Evolutionary conservation across 2,113 vertebrate genomes (phyloP), one percentile per base, ranked within the genome.

Genomic region (Ceyx cyanopectus): DNA sequence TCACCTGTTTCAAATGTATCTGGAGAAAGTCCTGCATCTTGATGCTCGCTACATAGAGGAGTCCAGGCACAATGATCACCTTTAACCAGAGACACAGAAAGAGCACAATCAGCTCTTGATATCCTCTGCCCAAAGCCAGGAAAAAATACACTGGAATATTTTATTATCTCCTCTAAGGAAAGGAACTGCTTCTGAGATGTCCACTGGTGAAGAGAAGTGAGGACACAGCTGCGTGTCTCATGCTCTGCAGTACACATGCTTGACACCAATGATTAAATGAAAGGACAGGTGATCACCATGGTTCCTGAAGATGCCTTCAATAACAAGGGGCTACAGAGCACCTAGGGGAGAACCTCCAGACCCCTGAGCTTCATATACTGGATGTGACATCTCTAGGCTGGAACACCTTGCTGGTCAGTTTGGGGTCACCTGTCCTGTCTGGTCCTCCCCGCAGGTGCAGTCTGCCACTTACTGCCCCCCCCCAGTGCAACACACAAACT

Each of bases 1-100:
- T 97, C 89, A 97, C 96, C 94, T 23, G 92, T 93, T 72, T 91
- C 95, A 65, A 41, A 67, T 10, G 73, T 29, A 56, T 94, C 94
- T 87, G 66, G 78, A 69, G 92, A 90, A 23, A 93, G 85, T 89
- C 90, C 93, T 66, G 91, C 78, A 61, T 95, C 96, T n/a, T 70
- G 93, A 80, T 34, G 65, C 67, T 79, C 93, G 91, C 93, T 94
- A 87, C 89, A 75, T 48, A 60, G 5, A 27, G 88, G 68, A 12
- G 62, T 66, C 62, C 94, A 94, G 73, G 96, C 81, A 70, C 91
- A 93, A 91, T 65, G 29, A n/a, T 60, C 89, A 72, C 94, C 97
- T 98, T 93, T 66, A 92, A 85, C 15, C 86, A 74, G 27, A 91
- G 50, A 93, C 56, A 84, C 29, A 80, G 53, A 93, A 63, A 84